phyloP scores from a whole-genome alignment of 2,888 invertebrate species.

The Nowickia ferox region DNA sequence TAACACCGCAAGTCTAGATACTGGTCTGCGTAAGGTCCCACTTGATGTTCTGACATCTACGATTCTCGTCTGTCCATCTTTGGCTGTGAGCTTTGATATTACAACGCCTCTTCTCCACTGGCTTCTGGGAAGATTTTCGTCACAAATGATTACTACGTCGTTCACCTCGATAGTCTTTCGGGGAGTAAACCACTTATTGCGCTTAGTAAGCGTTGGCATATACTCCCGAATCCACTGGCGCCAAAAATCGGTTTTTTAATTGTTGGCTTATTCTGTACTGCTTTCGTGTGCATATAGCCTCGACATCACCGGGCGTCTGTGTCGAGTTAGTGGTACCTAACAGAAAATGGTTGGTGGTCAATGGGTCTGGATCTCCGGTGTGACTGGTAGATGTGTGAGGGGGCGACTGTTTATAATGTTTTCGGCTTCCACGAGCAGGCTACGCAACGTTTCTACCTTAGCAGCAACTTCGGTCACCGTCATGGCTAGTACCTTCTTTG shows the following conservation, averaged over 20 bases:
- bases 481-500: too few relatives aligned
- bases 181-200: not conserved
- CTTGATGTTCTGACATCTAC: not conserved
- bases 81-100: constrained; percentile 9
- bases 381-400: too few relatives aligned
- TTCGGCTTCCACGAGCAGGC: too few relatives aligned
- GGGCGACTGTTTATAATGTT: too few relatives aligned
- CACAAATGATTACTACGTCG: constrained; percentile 4
- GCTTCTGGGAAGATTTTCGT: constrained; percentile 11
- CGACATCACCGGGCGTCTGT: not conserved
- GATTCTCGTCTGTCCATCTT: constrained; percentile 12
- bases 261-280: constrained; percentile 13
- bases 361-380: too few relatives aligned
- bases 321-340: too few relatives aligned
- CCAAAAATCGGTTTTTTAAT: constrained; percentile 4
- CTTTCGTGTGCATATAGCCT: not conserved
- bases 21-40: constrained; percentile 23
- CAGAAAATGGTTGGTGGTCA: too few relatives aligned
- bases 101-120: constrained; percentile 20
- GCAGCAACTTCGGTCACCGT: too few relatives aligned
- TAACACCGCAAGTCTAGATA: not conserved
- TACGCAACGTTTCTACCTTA: too few relatives aligned
- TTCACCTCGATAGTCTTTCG: not conserved
- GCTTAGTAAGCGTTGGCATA: not conserved
- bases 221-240: constrained; percentile 4